Evolutionary conservation across 2,888 invertebrate species (phyloP).

Genomic region (Flexamia atlantica): DNA sequence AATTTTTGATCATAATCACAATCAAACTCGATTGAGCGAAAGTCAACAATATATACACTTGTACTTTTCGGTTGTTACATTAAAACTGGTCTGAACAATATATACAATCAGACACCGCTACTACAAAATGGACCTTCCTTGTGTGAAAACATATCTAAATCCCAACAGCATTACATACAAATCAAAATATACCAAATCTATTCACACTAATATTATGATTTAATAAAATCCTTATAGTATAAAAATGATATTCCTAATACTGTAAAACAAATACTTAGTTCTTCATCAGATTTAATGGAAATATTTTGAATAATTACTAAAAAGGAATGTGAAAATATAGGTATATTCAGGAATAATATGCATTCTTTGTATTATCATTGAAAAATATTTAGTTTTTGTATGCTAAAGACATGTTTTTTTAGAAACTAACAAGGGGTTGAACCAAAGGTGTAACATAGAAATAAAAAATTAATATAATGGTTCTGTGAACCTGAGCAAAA

Average conservation of each 20-base stretch:
- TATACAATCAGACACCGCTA: conserved; percentile 50
- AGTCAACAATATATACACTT: conserved; percentile 59
- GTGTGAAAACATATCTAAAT: conserved; percentile 37
- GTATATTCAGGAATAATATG: too few species aligned
- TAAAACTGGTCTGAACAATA: conserved; percentile 55
- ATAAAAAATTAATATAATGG: too few species aligned
- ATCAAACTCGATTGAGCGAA: conserved; percentile 59
- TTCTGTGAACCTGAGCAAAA: too few species aligned
- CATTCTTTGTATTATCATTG: too few species aligned
- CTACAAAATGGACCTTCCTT: conserved; percentile 37
- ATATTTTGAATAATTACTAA: not conserved
- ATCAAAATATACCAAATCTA: conserved; percentile 17
- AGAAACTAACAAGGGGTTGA: too few species aligned
- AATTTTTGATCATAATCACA: conserved; percentile 59
- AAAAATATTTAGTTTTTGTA: too few species aligned
- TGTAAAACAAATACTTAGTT: conserved; percentile 20
- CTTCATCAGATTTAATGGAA: not conserved
- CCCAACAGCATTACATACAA: conserved; percentile 40
- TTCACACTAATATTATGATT: conserved; percentile 26
- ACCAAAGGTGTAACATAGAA: too few species aligned
- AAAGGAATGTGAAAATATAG: conserved; percentile 4
- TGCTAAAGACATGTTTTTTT: too few species aligned
- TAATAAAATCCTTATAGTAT: conserved; percentile 2
- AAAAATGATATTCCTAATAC: conserved; percentile 13
- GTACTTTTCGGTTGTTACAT: conserved; percentile 53